Base-by-base conservation (phyloP, 2,113 vertebrate genomes). In the Tautogolabrus adspersus region DNA sequence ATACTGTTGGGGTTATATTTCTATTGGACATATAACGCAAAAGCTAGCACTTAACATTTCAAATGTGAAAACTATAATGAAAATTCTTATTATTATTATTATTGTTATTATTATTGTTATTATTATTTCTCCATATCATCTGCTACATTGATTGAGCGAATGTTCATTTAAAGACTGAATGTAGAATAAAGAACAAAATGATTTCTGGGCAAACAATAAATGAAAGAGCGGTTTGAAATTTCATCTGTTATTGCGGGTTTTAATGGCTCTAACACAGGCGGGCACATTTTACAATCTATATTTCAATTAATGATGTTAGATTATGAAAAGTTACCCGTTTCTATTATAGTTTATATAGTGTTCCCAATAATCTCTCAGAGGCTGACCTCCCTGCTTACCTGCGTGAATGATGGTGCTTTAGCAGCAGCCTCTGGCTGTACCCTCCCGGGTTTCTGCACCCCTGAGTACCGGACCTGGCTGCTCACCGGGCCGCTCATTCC, bases 401-500 rank as follows among this genome's bases (percentile, higher is more conserved):
- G 73, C 11, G 6, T 86, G 74, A 69, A 55, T 86, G 72, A 76
- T 82, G 75, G 67, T 10, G 37, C 10, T 70, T 69, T 19, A 67
- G 72, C 23, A 65, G 74, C 66, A 58, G 68, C 47, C 42, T 79
- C 74, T 81, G 21, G 70, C 58, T 61, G 68, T 66, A 57, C 77
- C 70, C 23, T 75, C 62, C 55, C 49, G 60, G 47, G 23, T 80
- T 72, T 81, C 62, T 67, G 59, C 80, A 15, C 58, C 54, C 51
- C 70, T 81, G 47, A 68, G 34, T 42, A 58, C 72, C 60, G 75
- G 57, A 65, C 49, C 75, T 64, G 87, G 89, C 87, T 94, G 94
- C 93, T 95, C 68, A 79, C 75, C 92, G 92, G 92, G 89, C 90
- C 94, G 93, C 87, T 93, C 84, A 91, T 93, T 94, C 93, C 91